A percentile compares a stretch with the other conserved stretches of the same genome.
Conservation (phyloP, 2,797 vertebrate genomes). For the Anguilla marmorata region DNA sequence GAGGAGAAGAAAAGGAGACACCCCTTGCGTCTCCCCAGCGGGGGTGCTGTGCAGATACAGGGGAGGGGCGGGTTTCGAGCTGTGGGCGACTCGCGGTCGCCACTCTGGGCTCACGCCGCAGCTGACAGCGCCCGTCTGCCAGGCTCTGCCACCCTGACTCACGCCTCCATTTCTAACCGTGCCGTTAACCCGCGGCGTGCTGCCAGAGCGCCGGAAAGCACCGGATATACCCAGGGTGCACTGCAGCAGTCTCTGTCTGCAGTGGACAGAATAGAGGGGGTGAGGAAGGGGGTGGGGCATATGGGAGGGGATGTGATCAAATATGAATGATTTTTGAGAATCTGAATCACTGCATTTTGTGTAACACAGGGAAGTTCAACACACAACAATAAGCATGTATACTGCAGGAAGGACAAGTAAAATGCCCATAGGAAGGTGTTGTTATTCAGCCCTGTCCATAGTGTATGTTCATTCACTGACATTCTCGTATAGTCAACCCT, state of each 20-base stretch:
- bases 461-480: neutral
- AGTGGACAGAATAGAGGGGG: neutral
- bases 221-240: neutral
- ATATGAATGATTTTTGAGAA: neutral
- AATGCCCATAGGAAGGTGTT: neutral
- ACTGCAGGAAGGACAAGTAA: neutral
- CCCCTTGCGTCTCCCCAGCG: neutral
- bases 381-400: neutral
- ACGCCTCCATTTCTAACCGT: neutral
- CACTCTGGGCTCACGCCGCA: neutral
- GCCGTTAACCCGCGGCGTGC: neutral
- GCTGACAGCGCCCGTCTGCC: neutral
- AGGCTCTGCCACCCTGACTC: neutral
- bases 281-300: no score
- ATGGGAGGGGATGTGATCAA: neutral
- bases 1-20: neutral
- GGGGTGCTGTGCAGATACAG: neutral
- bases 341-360: neutral
- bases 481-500: neutral
- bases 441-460: neutral
- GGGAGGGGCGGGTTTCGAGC: neutral
- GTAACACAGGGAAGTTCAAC: neutral
- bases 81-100: neutral
- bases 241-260: neutral
- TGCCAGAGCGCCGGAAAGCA: neutral